phyloP scores from a whole-genome alignment of 92 coral and sea anemone genomes.

The Phenganax subtilis region DNA sequence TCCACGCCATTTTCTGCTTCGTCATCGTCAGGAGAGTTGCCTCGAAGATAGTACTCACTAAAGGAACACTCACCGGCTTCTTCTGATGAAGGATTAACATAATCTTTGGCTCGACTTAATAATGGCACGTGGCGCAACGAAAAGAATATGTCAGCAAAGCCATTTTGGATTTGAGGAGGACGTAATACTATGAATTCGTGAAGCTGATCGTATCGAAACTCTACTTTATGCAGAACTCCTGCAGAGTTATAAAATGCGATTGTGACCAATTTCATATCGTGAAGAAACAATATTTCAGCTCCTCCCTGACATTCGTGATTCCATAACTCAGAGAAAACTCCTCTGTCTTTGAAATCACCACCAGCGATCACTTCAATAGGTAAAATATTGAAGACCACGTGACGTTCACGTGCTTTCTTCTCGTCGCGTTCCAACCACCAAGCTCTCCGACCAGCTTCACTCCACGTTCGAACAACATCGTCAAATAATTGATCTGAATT shows the following conservation, averaged over 20 bases:
- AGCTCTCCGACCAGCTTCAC: slow-evolving; percentile 14
- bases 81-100: slow-evolving; percentile 3
- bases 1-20: slow-evolving; percentile 24
- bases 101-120: not conserved
- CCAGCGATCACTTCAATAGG: slow-evolving; percentile 52
- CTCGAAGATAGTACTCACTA: slow-evolving; percentile 17
- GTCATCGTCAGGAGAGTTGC: slow-evolving; percentile 24
- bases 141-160: slow-evolving; percentile 18
- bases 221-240: slow-evolving; percentile 43
- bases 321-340: slow-evolving; percentile 67
- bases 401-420: slow-evolving; percentile 1
- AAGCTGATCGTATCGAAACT: slow-evolving; percentile 71
- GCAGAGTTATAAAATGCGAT: slow-evolving; percentile 49
- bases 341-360: slow-evolving; percentile 71
- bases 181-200: slow-evolving; percentile 44
- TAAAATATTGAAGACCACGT: slow-evolving; percentile 51
- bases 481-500: slow-evolving; percentile 20
- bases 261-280: slow-evolving; percentile 67
- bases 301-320: slow-evolving; percentile 44
- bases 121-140: slow-evolving; percentile 24
- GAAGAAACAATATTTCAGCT: slow-evolving; percentile 67
- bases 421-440: slow-evolving; percentile 32
- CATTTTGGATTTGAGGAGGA: not conserved
- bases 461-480: slow-evolving; percentile 34
- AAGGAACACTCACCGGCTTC: slow-evolving; percentile 58